A percentile compares a stretch with the other conserved stretches of the same genome.
Conservation (phyloP, 2,797 vertebrate species). For the Thaleichthys pacificus region DNA sequence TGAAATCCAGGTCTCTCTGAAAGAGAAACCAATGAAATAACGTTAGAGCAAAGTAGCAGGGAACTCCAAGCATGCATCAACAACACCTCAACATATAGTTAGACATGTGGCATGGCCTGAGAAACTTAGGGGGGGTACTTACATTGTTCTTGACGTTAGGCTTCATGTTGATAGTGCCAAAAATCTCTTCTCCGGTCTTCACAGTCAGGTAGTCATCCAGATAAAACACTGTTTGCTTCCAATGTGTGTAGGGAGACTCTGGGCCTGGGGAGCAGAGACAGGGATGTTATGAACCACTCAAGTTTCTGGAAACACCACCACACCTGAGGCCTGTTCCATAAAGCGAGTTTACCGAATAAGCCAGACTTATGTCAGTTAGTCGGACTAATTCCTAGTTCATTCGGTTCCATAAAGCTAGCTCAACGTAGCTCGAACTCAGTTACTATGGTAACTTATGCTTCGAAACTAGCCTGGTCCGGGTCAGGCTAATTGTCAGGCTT, state of each 20-base stretch:
- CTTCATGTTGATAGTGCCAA: conserved; percentile 93
- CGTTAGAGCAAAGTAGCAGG: not conserved
- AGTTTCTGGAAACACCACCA: not conserved
- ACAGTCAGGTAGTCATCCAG: conserved; percentile 93
- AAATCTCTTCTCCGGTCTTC: conserved; percentile 92
- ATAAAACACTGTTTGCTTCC: conserved; percentile 97
- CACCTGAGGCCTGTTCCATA: no score
- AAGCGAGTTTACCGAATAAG: no score
- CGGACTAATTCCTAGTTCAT: no score
- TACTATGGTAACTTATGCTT: no score
- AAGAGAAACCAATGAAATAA: not conserved
- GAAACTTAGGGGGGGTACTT: conserved; percentile 51
- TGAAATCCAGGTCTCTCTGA: conserved; percentile 94
- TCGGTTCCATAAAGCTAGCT: no score
- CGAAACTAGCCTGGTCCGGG: no score
- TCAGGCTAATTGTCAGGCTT: no score
- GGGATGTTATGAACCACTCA: not conserved
- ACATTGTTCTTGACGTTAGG: conserved; percentile 95
- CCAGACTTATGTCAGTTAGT: no score
- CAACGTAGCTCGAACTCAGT: no score
- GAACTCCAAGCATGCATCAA: not conserved
- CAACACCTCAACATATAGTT: not conserved
- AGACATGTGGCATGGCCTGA: not conserved
- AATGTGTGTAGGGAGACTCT: conserved; percentile 92
- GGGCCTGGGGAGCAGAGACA: not conserved